Evolutionary conservation across 37 sponge, comb jelly and placozoan genomes (phyloP).

Genomic region (Beroe forskalii): DNA sequence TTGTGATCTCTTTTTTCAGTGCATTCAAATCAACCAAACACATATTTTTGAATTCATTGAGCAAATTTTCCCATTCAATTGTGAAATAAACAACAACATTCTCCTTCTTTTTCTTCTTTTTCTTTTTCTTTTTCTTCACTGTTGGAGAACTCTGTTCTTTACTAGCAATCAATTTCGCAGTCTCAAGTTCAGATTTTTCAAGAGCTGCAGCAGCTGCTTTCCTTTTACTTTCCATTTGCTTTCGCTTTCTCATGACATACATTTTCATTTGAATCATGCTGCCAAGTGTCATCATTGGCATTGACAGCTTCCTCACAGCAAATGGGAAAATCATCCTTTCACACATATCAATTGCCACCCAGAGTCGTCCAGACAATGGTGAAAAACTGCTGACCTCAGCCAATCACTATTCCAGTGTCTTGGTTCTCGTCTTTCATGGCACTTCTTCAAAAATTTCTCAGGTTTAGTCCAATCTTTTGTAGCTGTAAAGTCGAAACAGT

Average conservation of each 20-base stretch:
- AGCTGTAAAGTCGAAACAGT: neutral
- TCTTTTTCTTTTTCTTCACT: neutral
- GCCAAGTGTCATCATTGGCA: slow-evolving; percentile 36
- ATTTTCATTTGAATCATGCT: slow-evolving; percentile 44
- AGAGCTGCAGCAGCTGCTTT: neutral
- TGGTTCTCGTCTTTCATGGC: too few species aligned
- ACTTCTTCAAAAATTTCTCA: neutral
- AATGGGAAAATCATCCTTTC: slow-evolving; percentile 55
- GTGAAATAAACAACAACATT: neutral
- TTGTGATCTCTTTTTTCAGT: neutral
- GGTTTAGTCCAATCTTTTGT: neutral
- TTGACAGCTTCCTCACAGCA: slow-evolving; percentile 6
- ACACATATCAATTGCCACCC: slow-evolving; percentile 60
- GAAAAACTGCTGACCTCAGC: slow-evolving; percentile 27
- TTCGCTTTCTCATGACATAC: slow-evolving; percentile 43
- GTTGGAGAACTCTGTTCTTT: neutral
- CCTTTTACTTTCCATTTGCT: neutral
- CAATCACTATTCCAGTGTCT: too few species aligned
- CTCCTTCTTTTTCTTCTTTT: neutral
- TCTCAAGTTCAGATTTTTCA: neutral
- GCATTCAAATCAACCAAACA: neutral
- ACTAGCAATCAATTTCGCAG: neutral
- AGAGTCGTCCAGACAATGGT: slow-evolving; percentile 18
- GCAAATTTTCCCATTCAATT: neutral
- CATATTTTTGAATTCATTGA: neutral